Conservation (phyloP, 2,888 invertebrate species). For the Aphidius colemani region DNA sequence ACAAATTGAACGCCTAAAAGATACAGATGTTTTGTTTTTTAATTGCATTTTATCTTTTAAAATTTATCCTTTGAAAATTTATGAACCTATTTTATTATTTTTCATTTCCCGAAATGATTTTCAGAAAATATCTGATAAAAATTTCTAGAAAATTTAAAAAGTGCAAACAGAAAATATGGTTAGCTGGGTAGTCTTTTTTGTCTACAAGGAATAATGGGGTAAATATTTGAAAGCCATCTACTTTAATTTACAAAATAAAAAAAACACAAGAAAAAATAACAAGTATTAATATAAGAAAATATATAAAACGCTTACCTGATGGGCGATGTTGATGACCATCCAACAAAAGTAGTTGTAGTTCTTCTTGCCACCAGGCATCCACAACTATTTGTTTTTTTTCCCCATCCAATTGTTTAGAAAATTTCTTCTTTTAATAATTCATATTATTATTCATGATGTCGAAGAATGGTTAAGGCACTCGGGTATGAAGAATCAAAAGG, state of each 20-base stretch:
- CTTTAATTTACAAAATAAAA: too few relatives aligned
- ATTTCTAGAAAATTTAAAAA: too few relatives aligned
- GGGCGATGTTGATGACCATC: conserved; percentile 18
- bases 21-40: background rate
- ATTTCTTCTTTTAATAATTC: background rate
- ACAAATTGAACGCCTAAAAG: conserved; percentile 9
- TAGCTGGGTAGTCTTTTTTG: too few relatives aligned
- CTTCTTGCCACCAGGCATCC: conserved; percentile 9
- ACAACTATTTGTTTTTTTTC: background rate
- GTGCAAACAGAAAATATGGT: too few relatives aligned
- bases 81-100: conserved; percentile 13
- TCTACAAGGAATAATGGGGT: too few relatives aligned
- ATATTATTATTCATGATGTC: background rate
- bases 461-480: conserved; percentile 47
- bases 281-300: conserved; percentile 25
- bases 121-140: too few relatives aligned
- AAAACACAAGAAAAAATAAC: too few relatives aligned
- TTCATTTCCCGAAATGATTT: too few relatives aligned
- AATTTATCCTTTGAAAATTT: conserved; percentile 23
- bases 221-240: too few relatives aligned
- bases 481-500: conserved; percentile 32
- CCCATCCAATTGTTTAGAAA: background rate
- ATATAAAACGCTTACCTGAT: conserved; percentile 33
- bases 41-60: background rate
- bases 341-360: conserved; percentile 1